These are phyloP conservation scores for Oligia latruncula DNA, from an alignment of 2,888 invertebrate genomes.

Conservation along the genomic window DNA sequence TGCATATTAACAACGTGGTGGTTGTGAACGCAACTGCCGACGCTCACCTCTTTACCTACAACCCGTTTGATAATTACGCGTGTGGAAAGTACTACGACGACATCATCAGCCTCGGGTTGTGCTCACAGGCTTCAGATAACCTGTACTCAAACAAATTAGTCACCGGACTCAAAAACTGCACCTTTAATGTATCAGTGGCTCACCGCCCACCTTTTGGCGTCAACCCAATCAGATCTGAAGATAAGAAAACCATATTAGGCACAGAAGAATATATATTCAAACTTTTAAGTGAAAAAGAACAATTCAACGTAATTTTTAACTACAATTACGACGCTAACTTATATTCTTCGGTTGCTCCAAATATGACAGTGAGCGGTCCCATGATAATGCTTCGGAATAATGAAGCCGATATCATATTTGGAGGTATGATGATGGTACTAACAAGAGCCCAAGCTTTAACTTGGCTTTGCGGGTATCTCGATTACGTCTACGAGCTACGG, in stretches of 20 bases:
- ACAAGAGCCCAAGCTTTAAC: slow-evolving; percentile 64
- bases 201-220: slow-evolving; percentile 76
- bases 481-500: slow-evolving; percentile 70
- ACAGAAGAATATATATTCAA: slow-evolving; percentile 58
- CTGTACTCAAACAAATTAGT: slow-evolving; percentile 72
- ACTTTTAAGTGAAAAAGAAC: slow-evolving; percentile 51
- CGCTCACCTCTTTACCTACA: slow-evolving; percentile 75
- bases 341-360: slow-evolving; percentile 45
- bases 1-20: slow-evolving; percentile 71
- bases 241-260: slow-evolving; percentile 45
- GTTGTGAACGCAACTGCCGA: slow-evolving; percentile 70
- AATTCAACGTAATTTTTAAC: slow-evolving; percentile 51
- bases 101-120: slow-evolving; percentile 74
- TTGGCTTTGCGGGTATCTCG: slow-evolving; percentile 69
- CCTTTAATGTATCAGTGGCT: slow-evolving; percentile 69
- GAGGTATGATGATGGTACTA: slow-evolving; percentile 60
- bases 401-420: slow-evolving; percentile 63
- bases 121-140: slow-evolving; percentile 59
- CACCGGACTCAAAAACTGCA: slow-evolving; percentile 75
- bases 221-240: slow-evolving; percentile 53
- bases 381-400: slow-evolving; percentile 64
- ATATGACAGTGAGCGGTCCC: slow-evolving; percentile 59
- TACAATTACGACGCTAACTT: slow-evolving; percentile 39
- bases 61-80: slow-evolving; percentile 78
- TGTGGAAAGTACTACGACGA: slow-evolving; percentile 78